These are phyloP conservation scores for Cephus pulcher DNA, from an alignment of 2,888 invertebrate species.

Conservation along the genomic window DNA sequence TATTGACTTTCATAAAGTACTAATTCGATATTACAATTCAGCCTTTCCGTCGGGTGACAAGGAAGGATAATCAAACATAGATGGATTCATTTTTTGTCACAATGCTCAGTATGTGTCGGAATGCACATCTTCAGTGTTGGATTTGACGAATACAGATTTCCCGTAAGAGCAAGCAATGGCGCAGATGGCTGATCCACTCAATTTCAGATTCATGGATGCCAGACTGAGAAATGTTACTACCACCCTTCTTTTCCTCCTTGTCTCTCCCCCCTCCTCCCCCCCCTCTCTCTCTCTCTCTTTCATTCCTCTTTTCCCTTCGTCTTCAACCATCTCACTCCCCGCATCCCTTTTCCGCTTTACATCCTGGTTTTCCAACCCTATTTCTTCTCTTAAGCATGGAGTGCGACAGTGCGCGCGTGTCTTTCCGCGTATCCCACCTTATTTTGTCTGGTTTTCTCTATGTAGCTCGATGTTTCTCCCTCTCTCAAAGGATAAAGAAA, in stretches of 20 bases:
- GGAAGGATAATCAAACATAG: too few species aligned
- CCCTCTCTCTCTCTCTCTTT: not conserved
- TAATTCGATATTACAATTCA: too few species aligned
- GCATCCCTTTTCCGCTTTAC: not conserved
- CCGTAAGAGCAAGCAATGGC: slow-evolving; percentile 28
- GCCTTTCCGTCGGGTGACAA: too few species aligned
- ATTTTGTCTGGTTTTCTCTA: too few species aligned
- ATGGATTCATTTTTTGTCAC: too few species aligned
- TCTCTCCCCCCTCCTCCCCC: slow-evolving; percentile 18
- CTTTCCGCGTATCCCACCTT: too few species aligned
- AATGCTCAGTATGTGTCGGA: too few species aligned
- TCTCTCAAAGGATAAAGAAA: too few species aligned
- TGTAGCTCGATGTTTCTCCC: too few species aligned
- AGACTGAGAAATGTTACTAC: slow-evolving; percentile 48
- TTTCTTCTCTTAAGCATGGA: not conserved
- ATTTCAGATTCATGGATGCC: slow-evolving; percentile 53
- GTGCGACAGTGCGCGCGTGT: not conserved
- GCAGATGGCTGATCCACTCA: slow-evolving; percentile 51
- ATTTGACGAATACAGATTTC: not conserved
- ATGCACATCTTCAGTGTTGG: not conserved
- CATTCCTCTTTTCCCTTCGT: slow-evolving; percentile 17
- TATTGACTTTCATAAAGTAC: too few species aligned
- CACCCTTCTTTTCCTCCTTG: slow-evolving; percentile 20
- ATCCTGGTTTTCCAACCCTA: not conserved
- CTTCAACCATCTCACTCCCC: not conserved